Conservation (phyloP, 2,113 vertebrate species). For the Dermatemys mawii region DNA sequence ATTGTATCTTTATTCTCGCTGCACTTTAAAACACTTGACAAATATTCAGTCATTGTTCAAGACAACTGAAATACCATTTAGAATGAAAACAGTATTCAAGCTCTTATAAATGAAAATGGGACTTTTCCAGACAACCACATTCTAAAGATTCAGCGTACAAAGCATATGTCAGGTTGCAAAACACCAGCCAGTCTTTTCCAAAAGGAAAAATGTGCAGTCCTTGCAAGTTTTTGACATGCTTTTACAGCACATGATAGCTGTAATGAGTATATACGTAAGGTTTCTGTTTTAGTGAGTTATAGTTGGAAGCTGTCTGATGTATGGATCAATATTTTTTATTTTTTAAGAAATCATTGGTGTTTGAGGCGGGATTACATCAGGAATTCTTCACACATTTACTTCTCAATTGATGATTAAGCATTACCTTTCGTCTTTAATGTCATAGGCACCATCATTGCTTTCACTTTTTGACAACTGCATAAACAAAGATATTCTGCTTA, state of each 20-base stretch:
- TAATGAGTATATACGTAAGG: not conserved
- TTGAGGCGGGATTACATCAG: not conserved
- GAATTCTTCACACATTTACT: not conserved
- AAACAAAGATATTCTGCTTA: conserved; percentile 84
- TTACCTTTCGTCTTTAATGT: not conserved
- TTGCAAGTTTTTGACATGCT: conserved; percentile 3
- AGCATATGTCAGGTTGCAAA: not conserved
- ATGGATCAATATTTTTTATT: not conserved
- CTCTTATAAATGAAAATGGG: not conserved
- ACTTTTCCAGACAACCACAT: not conserved
- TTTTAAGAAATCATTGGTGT: not conserved
- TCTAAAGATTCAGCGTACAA: conserved; percentile 21
- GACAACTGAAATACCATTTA: not conserved
- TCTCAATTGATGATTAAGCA: not conserved
- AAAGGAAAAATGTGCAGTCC: not conserved
- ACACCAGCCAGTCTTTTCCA: not conserved
- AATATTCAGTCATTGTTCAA: not conserved
- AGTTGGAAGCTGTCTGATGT: not conserved
- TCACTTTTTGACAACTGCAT: conserved; percentile 83
- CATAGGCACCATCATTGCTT: conserved; percentile 80
- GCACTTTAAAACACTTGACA: not conserved
- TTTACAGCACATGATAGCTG: not conserved
- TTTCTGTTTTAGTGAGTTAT: not conserved
- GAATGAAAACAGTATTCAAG: not conserved
- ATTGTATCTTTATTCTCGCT: not conserved